Base-by-base conservation (phyloP, 23 tunicate genomes). In the Styela clava region DNA sequence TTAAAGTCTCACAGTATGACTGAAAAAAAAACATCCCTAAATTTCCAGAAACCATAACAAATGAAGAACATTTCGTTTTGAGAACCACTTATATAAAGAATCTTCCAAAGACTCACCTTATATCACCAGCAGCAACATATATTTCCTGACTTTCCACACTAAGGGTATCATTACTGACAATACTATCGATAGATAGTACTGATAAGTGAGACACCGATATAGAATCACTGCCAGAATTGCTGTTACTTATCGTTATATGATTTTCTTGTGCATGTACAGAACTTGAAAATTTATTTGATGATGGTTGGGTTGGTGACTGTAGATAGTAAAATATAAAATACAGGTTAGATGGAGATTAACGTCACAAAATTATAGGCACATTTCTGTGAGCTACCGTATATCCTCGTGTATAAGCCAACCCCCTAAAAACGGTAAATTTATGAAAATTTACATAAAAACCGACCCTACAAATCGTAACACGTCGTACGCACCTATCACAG, bases 181-280 rank as follows among this genome's bases (percentile, higher is more conserved):
- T 93, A 65, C 93, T 87, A 83, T 96, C 99, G 24, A 91, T 52
- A 20, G 99, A 96, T 12, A 92, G 85, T 24, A 96, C 85, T 7
- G 99, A 96, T 86, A 96, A 83, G 9, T 96, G 89, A 27, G 99
- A 96, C 7, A 95, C 64, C 26, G 99, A 95, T 35, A 87, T 88
- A 1, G 93, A 84, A 76, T 93, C 98, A 52, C 98, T 88, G 74
- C 97, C 79, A 74, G 84, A 76, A 56, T 82, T 88, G 28, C 85
- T 82, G 32, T 78, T 24, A 63, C 68, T 52, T 67, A 25, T 27
- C 0, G 71, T 27, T 5, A 44, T 7, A 67, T 67, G 71, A 67
- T 67, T 67, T 27, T 27, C 31, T 25, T 1, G 30, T 1, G 71
- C 71, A 27, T 25, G 0, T 18, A 29, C 16, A 16, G 71, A 27